Percentiles rank a stretch among this genome's conserved stretches.
Evolutionary conservation across 2,797 vertebrate species (phyloP).

Genomic region (Eulemur mongoz): DNA sequence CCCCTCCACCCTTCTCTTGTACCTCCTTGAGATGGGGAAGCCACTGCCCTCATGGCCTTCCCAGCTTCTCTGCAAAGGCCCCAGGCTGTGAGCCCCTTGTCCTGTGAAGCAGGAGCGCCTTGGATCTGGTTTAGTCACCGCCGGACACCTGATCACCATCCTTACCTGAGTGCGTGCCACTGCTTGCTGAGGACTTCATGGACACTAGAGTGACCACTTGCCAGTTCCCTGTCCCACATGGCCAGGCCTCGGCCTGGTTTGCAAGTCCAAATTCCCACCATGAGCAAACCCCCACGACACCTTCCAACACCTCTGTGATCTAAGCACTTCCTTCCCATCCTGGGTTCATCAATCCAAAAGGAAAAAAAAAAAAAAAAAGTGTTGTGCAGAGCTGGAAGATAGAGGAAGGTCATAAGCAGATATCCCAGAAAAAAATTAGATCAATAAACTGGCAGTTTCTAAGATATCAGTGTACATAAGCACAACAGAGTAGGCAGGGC

Average conservation of each 20-base stretch:
- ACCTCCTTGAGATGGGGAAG: neutral
- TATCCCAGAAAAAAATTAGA: neutral
- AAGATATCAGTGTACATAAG: neutral
- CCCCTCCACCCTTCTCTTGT: neutral
- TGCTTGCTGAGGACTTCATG: conserved; percentile 44
- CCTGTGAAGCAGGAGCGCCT: neutral
- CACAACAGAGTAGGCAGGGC: neutral
- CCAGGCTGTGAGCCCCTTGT: neutral
- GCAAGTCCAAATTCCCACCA: neutral
- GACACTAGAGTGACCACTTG: neutral
- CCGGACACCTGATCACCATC: neutral
- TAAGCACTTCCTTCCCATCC: neutral
- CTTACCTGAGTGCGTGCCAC: neutral
- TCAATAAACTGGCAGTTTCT: neutral
- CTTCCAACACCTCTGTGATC: neutral
- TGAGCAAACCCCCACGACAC: neutral
- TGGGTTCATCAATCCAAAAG: neutral
- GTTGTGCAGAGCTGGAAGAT: neutral
- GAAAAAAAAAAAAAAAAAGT: neutral
- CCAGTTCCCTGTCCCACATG: neutral
- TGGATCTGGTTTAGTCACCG: neutral
- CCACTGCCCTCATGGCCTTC: neutral
- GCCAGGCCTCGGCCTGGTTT: neutral
- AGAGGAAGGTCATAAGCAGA: neutral
- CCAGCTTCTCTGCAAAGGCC: neutral